Evolutionary conservation across 1,140 invertebrate species (phyloP), one percentile per base, ranked within the genome.

Genomic region (Drosophila gunungcola): DNA sequence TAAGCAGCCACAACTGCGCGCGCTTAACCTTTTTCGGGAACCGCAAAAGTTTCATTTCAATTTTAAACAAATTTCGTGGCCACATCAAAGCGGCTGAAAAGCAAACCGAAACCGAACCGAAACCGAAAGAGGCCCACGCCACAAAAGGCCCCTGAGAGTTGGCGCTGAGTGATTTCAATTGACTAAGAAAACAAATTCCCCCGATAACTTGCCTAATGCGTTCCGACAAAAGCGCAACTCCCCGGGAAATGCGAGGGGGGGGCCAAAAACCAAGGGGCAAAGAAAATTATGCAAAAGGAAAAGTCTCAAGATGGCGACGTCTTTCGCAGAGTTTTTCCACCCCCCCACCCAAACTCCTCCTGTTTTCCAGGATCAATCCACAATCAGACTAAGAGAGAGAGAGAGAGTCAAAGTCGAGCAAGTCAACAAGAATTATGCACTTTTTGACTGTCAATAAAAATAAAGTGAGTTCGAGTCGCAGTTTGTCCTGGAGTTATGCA

Each of bases 391-490:
- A 11, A 12, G 16, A 21, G 16, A 21, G 16, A 21, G 16, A 21
- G 46, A 9, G 54, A 38, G 55, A 67, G 52, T 42, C 69, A 65
- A 74, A 75, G 80, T 70, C 77, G 80, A 61, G 54, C 79, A 77
- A 89, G 84, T 89, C 84, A 89, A 89, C 80, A 89, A 73, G 84
- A 89, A 89, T 89, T 89, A 89, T 89, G 84, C 84, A 89, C 84
- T 88, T 86, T 88, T 80, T 80, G 79, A 60, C 83, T 89, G 84
- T 89, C 84, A 89, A 89, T 89, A 89, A 89, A 89, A 89, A 84
- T 89, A 89, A 89, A 89, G 84, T 89, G 74, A 89, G 77, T 84
- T 89, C 80, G 69, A 88, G 67, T 70, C 42, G 64, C 67, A 70
- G 67, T 70, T 63, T 67, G 53, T 73, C 55, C 56, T 41, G 45